A percentile compares a stretch with the other conserved stretches of the same genome.
These are phyloP conservation scores for Salmo trutta DNA, from an alignment of 2,797 vertebrate genomes.

Conservation along the genomic window DNA sequence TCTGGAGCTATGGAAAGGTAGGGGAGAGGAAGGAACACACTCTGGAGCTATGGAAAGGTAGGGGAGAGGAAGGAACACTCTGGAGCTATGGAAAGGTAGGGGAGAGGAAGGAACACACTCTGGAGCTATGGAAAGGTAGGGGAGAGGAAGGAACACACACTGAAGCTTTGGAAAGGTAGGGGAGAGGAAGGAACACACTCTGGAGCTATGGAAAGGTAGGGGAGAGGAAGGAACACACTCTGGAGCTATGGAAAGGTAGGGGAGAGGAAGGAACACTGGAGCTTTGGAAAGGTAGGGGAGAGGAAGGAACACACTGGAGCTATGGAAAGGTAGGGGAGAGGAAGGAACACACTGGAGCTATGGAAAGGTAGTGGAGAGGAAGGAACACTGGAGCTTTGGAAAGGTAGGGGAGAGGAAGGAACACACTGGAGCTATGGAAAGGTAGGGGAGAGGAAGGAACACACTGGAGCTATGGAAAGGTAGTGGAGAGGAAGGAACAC, in stretches of 20 bases:
- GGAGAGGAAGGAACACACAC: slow-evolving; percentile 56
- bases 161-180: too few species aligned
- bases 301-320: too few species aligned
- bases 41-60: slow-evolving; percentile 83
- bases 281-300: too few species aligned
- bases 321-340: too few species aligned
- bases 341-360: slow-evolving; percentile 80
- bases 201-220: neutral
- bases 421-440: slow-evolving; percentile 82
- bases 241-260: neutral
- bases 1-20: too few species aligned
- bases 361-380: slow-evolving; percentile 67
- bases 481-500: slow-evolving; percentile 47
- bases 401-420: slow-evolving; percentile 65
- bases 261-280: too few species aligned
- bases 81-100: slow-evolving; percentile 80
- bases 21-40: slow-evolving; percentile 57
- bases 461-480: slow-evolving; percentile 84
- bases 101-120: slow-evolving; percentile 58
- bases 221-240: neutral
- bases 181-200: too few species aligned
- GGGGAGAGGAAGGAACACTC: slow-evolving; percentile 68
- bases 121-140: slow-evolving; percentile 80
- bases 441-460: slow-evolving; percentile 42
- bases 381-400: slow-evolving; percentile 80